phyloP scores from a whole-genome alignment of 2,113 vertebrate species.

The Chamaea fasciata region DNA sequence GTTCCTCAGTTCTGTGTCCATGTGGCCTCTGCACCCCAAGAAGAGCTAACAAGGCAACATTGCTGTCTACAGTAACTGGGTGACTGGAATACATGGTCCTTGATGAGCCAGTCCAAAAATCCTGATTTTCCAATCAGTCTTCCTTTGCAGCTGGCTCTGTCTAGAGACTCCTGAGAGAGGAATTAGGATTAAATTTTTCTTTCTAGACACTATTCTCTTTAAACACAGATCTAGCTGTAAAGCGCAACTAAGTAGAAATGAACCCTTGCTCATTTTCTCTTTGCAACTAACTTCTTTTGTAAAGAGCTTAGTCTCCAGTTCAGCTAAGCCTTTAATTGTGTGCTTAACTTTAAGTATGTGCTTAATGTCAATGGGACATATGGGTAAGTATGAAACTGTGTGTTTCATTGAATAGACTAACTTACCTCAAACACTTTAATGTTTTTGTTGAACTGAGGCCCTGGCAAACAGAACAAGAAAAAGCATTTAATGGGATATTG shows the following conservation, averaged over 20 bases:
- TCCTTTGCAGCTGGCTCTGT: background rate
- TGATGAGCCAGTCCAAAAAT: background rate
- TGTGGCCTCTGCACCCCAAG: background rate
- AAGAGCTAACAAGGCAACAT: background rate
- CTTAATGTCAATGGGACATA: constrained; percentile 44
- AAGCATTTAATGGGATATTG: background rate
- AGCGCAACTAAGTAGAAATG: background rate
- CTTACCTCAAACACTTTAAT: background rate
- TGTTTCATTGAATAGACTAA: background rate
- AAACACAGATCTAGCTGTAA: constrained; percentile 2
- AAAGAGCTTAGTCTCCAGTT: constrained; percentile 21
- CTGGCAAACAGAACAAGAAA: background rate
- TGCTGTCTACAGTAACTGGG: background rate
- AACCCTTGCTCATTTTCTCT: constrained; percentile 19
- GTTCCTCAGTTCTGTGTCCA: background rate
- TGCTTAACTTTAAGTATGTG: constrained; percentile 52
- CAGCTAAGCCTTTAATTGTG: constrained; percentile 44
- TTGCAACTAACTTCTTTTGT: background rate
- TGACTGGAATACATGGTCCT: background rate
- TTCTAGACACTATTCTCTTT: background rate
- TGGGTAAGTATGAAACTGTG: constrained; percentile 30
- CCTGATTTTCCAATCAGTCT: background rate
- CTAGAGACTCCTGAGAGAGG: background rate
- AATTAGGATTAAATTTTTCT: constrained; percentile 36
- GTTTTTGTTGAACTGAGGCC: background rate